Conservation (phyloP, 1,140 invertebrate genomes). For the Brachionus sp. region DNA sequence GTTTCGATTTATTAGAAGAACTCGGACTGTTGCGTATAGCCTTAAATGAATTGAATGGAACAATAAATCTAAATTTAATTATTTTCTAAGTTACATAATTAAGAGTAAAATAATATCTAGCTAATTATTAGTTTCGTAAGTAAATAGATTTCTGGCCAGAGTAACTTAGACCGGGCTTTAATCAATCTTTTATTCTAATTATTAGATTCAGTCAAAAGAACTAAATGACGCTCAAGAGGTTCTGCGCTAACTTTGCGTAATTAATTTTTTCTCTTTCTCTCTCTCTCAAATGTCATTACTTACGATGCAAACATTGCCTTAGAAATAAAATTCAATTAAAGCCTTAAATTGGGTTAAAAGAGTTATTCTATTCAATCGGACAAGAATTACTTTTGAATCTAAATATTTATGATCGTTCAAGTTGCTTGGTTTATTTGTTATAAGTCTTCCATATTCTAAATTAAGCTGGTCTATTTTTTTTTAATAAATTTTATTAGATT, state of each 20-base stretch:
- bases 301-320: neutral
- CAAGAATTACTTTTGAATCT: slow-evolving; percentile 29
- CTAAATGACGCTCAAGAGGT: neutral
- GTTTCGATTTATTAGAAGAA: slow-evolving; percentile 5
- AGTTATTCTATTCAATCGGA: neutral
- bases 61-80: neutral
- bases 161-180: neutral
- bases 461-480: neutral
- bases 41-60: neutral
- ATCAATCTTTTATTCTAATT: neutral
- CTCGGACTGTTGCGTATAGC: neutral
- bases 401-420: slow-evolving; percentile 26
- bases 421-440: slow-evolving; percentile 3
- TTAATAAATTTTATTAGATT: neutral
- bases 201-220: neutral
- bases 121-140: neutral
- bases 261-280: neutral
- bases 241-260: neutral
- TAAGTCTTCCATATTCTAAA: neutral
- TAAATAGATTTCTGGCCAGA: neutral
- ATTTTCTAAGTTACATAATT: neutral
- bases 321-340: neutral
- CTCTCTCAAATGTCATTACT: neutral
- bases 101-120: neutral
- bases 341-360: neutral